These are phyloP conservation scores for Zhengitettix transpicula DNA, from an alignment of 2,888 invertebrate species.

Conservation along the genomic window DNA sequence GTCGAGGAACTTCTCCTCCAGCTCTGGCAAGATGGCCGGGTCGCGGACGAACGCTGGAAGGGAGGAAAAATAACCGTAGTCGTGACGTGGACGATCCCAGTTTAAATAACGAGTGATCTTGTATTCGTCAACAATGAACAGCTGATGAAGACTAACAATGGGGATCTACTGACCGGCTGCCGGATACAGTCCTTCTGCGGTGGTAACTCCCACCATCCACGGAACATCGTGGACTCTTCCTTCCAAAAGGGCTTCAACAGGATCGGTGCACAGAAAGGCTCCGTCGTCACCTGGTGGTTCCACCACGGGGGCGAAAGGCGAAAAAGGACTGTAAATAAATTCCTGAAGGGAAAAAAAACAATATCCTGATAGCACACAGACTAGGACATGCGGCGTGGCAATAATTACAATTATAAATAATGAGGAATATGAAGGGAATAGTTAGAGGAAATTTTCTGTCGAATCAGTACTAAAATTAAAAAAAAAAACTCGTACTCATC, in stretches of 20 bases:
- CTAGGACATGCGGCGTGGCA: too few relatives aligned
- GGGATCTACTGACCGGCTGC: neutral
- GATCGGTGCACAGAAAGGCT: conserved; percentile 2
- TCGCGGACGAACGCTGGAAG: conserved; percentile 35
- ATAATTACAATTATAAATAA: too few relatives aligned
- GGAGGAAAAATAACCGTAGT: neutral
- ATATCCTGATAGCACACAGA: too few relatives aligned
- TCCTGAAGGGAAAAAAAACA: neutral
- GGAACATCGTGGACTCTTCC: conserved; percentile 1
- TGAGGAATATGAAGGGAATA: too few relatives aligned
- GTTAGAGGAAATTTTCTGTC: too few relatives aligned
- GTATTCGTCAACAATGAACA: too few relatives aligned
- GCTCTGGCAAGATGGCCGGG: conserved; percentile 18
- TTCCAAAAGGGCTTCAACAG: neutral
- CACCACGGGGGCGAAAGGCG: conserved; percentile 33
- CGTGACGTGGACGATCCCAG: neutral
- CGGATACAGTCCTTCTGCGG: conserved; percentile 4
- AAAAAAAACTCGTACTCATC: too few relatives aligned
- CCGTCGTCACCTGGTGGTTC: conserved; percentile 32
- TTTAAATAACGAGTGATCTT: too few relatives aligned
- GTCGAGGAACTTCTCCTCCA: conserved; percentile 23
- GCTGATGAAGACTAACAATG: too few relatives aligned
- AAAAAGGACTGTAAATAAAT: conserved; percentile 4
- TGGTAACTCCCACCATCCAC: conserved; percentile 4
- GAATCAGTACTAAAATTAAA: too few relatives aligned